Percentiles rank a stretch among this genome's conserved stretches.
Conservation (phyloP, 2,888 invertebrate genomes). For the Lumbricus terrestris region DNA sequence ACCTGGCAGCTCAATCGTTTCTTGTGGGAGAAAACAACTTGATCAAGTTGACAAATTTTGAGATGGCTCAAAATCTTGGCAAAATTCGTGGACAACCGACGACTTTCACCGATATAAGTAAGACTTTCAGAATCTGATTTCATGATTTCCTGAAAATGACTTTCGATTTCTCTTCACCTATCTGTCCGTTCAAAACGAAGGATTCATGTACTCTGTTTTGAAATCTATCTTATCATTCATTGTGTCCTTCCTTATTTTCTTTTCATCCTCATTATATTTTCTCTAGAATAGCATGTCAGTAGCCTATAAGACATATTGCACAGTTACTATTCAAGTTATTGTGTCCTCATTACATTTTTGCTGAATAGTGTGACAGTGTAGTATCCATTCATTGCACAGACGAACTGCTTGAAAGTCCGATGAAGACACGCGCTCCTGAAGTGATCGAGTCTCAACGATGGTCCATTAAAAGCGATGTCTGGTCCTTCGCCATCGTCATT, state of each 20-base stretch:
- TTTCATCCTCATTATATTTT: too few species aligned
- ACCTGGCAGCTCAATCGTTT: background rate
- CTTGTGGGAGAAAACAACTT: background rate
- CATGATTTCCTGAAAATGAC: background rate
- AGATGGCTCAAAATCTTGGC: background rate
- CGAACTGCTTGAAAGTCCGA: slow-evolving; percentile 8
- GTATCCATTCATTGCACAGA: background rate
- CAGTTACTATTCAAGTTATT: too few species aligned
- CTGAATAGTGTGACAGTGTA: too few species aligned
- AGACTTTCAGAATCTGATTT: background rate
- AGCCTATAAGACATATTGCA: too few species aligned
- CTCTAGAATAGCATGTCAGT: too few species aligned
- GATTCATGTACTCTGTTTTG: too few species aligned
- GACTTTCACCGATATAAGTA: background rate
- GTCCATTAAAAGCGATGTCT: background rate
- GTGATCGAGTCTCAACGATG: background rate
- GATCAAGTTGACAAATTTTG: background rate
- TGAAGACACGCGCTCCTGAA: background rate
- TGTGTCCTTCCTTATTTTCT: too few species aligned
- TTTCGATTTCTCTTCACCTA: background rate
- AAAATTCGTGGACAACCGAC: background rate
- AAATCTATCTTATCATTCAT: too few species aligned
- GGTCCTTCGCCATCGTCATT: background rate
- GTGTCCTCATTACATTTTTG: too few species aligned
- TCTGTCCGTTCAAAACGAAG: too few species aligned